Evolutionary conservation across 1,140 invertebrate species (phyloP), one percentile per base, ranked within the genome.

Genomic region (Lethocerus indicus): DNA sequence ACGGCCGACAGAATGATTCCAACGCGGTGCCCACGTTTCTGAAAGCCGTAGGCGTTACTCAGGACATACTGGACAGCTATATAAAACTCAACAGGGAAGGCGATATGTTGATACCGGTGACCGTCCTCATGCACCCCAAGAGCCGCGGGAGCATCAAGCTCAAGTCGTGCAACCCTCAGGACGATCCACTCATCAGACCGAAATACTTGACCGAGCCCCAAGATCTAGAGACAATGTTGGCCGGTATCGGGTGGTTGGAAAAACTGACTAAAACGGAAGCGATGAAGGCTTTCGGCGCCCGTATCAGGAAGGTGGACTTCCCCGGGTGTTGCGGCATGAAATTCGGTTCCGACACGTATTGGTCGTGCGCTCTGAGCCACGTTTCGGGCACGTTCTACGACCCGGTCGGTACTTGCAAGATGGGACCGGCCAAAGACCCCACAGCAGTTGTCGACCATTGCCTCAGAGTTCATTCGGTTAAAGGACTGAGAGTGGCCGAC

Each of bases 361-460:
- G 66, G 59, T 56, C 55, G 20, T 69, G 67, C 47, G 53, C 42
- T 16, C 28, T 55, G 16, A 47, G 46, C 21, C 50, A 57, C 27
- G 14, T 56, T 12, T 44, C 53, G 9, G 40, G 50, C 35, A 78
- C 60, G 71, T 71, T 5, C 64, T 65, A 75, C 54, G 80, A 83
- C 64, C 79, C 80, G 3, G 71, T 74, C 9, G 79, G 81, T 0
- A 84, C 83, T 0, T 76, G 75, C 16, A 84, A 81, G 64, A 88
- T 90, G 85, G 84, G 83, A 7, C 71, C 74, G 0, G 57, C 58
- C 2, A 58, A 50, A 12, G 81, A 86, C 64, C 51, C 64, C 35
- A 61, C 65, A 18, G 67, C 82, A 28, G 78, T 83, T 2, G 73
- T 82, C 0, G 76, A 87, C 61, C 64, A 74, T 0, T 59, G 75